phyloP scores from a whole-genome alignment of 2,797 vertebrate species.

The Miichthys miiuy region DNA sequence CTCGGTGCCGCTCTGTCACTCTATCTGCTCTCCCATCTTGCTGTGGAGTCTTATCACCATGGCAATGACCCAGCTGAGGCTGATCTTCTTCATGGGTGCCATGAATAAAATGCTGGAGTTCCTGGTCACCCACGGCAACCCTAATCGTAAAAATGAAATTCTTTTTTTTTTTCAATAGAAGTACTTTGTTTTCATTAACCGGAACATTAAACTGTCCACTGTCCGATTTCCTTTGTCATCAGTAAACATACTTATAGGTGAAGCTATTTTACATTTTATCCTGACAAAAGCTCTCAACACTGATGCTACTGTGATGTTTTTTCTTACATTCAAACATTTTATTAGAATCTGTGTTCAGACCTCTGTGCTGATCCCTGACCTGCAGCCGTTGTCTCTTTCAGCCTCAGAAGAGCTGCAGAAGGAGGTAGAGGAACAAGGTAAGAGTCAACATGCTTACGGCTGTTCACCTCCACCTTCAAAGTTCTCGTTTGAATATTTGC shows the following conservation, averaged over 20 bases:
- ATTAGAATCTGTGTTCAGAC: neutral
- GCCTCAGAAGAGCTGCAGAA: conserved; percentile 73
- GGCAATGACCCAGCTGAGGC: conserved; percentile 91
- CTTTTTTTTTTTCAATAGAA: neutral
- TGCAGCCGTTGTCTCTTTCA: conserved; percentile 57
- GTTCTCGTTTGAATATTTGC: no score
- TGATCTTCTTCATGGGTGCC: conserved; percentile 94
- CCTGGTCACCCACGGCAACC: conserved; percentile 76
- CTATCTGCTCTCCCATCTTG: conserved; percentile 89
- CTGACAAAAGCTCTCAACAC: neutral
- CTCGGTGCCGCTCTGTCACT: conserved; percentile 65
- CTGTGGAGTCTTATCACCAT: conserved; percentile 92
- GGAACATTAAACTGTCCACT: no score
- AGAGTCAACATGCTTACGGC: conserved; percentile 4
- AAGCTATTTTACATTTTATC: neutral
- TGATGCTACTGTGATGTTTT: neutral
- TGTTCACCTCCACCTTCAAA: no score
- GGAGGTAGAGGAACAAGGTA: conserved; percentile 83
- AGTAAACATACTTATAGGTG: neutral
- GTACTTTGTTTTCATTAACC: no score
- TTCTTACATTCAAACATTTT: neutral
- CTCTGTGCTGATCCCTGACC: conserved; percentile 16
- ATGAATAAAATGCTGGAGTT: conserved; percentile 94
- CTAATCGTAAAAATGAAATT: conserved; percentile 76
- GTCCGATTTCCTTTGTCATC: neutral